Evolutionary conservation across 2,113 vertebrate genomes (phyloP).

Genomic region (Alethe diademata): DNA sequence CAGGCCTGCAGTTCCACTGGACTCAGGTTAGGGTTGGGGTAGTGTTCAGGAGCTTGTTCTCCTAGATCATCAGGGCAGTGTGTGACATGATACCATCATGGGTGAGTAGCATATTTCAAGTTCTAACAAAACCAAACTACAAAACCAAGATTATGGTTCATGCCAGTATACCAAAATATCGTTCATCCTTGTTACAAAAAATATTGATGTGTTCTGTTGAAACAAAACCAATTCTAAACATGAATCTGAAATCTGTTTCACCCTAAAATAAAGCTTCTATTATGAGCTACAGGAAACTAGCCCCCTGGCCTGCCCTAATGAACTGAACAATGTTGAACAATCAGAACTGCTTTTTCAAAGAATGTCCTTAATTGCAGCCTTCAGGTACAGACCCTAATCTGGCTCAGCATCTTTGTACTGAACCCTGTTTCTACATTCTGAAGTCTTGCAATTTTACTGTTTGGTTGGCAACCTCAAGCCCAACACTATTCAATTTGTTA

Average conservation of each 20-base stretch:
- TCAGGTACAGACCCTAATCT: background rate
- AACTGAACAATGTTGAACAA: background rate
- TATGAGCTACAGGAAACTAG: background rate
- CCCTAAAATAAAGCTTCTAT: background rate
- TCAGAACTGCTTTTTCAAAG: background rate
- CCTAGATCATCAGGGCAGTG: background rate
- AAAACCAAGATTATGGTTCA: background rate
- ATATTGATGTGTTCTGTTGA: background rate
- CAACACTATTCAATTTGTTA: background rate
- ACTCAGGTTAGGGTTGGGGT: background rate
- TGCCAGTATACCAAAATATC: background rate
- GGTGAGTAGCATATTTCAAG: background rate
- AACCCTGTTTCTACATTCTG: background rate
- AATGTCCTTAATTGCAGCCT: background rate
- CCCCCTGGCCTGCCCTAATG: background rate
- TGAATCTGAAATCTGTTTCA: background rate
- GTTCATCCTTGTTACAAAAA: background rate
- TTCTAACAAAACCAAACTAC: background rate
- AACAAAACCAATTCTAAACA: background rate
- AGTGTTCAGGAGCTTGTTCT: background rate
- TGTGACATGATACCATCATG: background rate
- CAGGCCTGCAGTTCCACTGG: background rate
- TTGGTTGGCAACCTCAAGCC: background rate
- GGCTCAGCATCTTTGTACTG: background rate
- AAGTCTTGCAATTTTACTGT: background rate